A percentile compares a stretch with the other conserved stretches of the same genome.
Evolutionary conservation across 2,113 vertebrate species (phyloP).

Genomic region (Carassius auratus): DNA sequence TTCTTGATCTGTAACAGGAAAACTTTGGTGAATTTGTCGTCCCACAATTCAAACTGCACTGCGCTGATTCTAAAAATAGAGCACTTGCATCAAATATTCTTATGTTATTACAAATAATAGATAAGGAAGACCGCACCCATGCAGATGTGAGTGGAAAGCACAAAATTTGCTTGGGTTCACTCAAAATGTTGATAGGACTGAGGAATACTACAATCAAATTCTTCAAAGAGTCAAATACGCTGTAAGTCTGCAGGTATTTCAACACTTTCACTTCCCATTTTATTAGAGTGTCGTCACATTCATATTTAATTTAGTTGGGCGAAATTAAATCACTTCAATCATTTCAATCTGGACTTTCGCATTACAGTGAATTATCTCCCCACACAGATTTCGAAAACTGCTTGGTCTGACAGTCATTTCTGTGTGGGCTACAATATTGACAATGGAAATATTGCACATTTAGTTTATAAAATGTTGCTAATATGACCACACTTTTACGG

Average conservation of each 20-base stretch:
- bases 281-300: background rate
- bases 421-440: background rate
- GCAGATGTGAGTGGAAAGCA: slow-evolving; percentile 20
- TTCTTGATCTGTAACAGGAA: slow-evolving; percentile 65
- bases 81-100: slow-evolving; percentile 19
- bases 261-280: background rate
- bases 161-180: background rate
- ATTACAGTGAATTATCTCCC: background rate
- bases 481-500: background rate
- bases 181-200: background rate
- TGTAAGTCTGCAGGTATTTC: background rate
- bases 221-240: background rate
- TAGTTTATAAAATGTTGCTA: background rate
- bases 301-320: background rate
- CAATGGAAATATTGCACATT: background rate
- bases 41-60: slow-evolving; percentile 17
- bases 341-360: background rate
- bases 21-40: slow-evolving; percentile 56
- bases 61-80: slow-evolving; percentile 40
- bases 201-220: background rate
- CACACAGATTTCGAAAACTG: background rate
- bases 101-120: slow-evolving; percentile 33
- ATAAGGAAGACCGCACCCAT: slow-evolving; percentile 4
- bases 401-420: background rate
- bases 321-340: background rate